These are phyloP conservation scores for Lytechinus variegatus DNA, from an alignment of 35 echinoderm and acorn worm species.

Conservation along the genomic window DNA sequence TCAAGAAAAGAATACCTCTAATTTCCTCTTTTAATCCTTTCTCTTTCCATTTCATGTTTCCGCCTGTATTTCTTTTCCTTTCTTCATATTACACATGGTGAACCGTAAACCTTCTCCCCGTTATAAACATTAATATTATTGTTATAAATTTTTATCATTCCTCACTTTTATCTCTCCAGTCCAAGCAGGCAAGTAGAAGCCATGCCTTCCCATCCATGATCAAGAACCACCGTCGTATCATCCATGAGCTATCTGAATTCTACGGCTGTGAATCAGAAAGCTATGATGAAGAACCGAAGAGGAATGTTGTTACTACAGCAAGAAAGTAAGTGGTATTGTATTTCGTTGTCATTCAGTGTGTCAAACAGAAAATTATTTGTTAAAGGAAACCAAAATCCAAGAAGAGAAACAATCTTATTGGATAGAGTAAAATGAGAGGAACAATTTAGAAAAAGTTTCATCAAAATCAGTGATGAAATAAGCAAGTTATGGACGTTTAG, in stretches of 20 bases:
- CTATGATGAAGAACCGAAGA: slow-evolving; percentile 95
- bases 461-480: neutral
- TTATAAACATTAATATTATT: too few species aligned
- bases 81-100: too few species aligned
- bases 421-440: too few species aligned
- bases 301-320: slow-evolving; percentile 87
- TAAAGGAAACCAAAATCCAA: neutral
- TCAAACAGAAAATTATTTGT: neutral
- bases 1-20: too few species aligned
- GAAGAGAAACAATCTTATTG: too few species aligned
- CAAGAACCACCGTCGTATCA: slow-evolving; percentile 68
- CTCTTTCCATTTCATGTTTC: too few species aligned
- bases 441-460: too few species aligned
- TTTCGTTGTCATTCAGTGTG: neutral
- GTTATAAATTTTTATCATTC: too few species aligned
- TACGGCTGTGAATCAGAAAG: slow-evolving; percentile 92
- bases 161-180: slow-evolving; percentile 27
- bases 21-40: too few species aligned
- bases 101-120: too few species aligned
- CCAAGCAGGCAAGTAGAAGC: slow-evolving; percentile 82
- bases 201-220: slow-evolving; percentile 89
- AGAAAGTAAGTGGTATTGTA: slow-evolving; percentile 68
- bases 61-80: too few species aligned
- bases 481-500: neutral
- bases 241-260: slow-evolving; percentile 93